Evolutionary conservation across 2,888 invertebrate species (phyloP).

Genomic region (Heterodera filipjevi): DNA sequence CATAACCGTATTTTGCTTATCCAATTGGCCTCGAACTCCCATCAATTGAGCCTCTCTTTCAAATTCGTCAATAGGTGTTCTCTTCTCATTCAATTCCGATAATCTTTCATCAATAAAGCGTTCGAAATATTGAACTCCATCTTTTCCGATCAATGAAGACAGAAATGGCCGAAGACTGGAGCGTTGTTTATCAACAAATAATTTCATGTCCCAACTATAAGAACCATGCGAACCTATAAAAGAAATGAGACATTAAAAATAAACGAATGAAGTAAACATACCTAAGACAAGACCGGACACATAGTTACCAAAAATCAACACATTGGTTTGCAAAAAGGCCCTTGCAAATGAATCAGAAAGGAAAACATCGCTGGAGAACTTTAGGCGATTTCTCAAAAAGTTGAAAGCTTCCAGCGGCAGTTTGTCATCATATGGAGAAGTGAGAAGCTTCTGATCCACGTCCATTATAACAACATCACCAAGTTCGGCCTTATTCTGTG

Average conservation of each 20-base stretch:
- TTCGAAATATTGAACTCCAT: constrained; percentile 62
- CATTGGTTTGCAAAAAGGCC: constrained; percentile 86
- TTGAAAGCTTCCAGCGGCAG: constrained; percentile 84
- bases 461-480: constrained; percentile 92
- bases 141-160: constrained; percentile 40
- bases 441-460: constrained; percentile 79
- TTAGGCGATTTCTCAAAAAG: constrained; percentile 78
- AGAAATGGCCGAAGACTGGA: constrained; percentile 43
- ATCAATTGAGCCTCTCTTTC: constrained; percentile 76
- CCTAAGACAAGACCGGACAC: constrained; percentile 66
- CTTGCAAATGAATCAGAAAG: constrained; percentile 87
- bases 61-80: constrained; percentile 91
- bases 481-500: constrained; percentile 68
- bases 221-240: constrained; percentile 14
- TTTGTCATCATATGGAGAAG: constrained; percentile 74
- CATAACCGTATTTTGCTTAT: background rate
- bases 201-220: constrained; percentile 36
- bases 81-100: constrained; percentile 87
- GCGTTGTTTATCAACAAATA: constrained; percentile 38
- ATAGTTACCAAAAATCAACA: constrained; percentile 91
- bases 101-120: constrained; percentile 86
- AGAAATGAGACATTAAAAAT: too few species aligned
- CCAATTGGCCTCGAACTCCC: constrained; percentile 27
- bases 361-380: constrained; percentile 73
- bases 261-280: too few species aligned